Percentiles rank a stretch among this genome's conserved stretches.
phyloP scores from a whole-genome alignment of 2,888 invertebrate species.

The Cheilosia soror region DNA sequence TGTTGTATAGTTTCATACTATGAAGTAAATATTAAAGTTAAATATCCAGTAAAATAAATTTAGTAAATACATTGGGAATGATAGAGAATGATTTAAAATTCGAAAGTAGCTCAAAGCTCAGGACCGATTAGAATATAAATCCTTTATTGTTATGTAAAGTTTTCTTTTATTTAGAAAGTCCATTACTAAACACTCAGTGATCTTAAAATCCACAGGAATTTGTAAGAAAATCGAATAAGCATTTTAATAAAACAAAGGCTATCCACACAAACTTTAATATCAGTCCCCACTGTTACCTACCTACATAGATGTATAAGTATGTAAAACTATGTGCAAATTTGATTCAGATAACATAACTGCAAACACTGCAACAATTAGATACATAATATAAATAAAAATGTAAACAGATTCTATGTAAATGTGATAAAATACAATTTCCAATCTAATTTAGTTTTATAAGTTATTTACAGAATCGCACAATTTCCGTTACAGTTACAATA shows the following conservation, averaged over 20 bases:
- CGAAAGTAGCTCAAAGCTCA: background rate
- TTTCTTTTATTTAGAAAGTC: background rate
- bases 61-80: background rate
- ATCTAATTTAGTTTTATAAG: background rate
- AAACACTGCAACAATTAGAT: constrained; percentile 23
- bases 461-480: too few relatives aligned
- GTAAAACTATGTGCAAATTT: constrained; percentile 5
- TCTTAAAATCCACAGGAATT: background rate
- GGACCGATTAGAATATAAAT: background rate
- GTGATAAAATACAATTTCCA: constrained; percentile 57
- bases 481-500: too few relatives aligned
- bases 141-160: too few relatives aligned
- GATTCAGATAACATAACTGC: background rate
- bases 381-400: constrained; percentile 10
- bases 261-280: background rate
- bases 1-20: constrained; percentile 65
- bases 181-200: background rate
- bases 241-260: background rate
- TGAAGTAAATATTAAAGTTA: constrained; percentile 58
- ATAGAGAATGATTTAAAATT: background rate
- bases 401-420: constrained; percentile 56
- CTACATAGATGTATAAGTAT: background rate
- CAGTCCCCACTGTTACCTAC: background rate
- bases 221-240: background rate
- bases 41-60: constrained; percentile 31